Evolutionary conservation across 2,888 invertebrate species (phyloP).

Genomic region (Synergus japonicus): DNA sequence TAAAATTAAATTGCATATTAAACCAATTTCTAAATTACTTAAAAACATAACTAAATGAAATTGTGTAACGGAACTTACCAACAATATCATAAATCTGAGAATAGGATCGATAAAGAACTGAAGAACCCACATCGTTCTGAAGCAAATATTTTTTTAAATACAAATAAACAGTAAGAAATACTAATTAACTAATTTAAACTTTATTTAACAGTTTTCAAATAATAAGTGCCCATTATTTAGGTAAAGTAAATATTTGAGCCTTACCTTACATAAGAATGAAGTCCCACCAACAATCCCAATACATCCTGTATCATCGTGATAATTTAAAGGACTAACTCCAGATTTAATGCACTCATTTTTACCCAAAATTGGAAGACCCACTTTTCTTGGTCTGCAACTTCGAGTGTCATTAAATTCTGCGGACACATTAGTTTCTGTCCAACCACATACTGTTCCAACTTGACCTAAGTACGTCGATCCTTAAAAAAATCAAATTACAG

Average conservation of each 20-base stretch:
- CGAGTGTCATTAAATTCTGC: constrained; percentile 51
- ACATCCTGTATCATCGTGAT: constrained; percentile 80
- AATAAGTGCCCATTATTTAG: background rate
- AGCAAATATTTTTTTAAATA: constrained; percentile 54
- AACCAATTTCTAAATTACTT: background rate
- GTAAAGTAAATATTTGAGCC: constrained; percentile 42
- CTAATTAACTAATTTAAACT: background rate
- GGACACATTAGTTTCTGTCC: constrained; percentile 70
- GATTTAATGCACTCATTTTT: constrained; percentile 76
- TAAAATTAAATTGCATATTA: too few relatives aligned
- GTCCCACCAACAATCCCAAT: constrained; percentile 79
- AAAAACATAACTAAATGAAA: background rate
- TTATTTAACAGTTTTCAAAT: too few relatives aligned
- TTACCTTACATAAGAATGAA: constrained; percentile 79
- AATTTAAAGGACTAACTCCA: constrained; percentile 68
- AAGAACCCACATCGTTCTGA: constrained; percentile 80
- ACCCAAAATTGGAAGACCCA: constrained; percentile 79
- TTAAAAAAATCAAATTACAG: constrained; percentile 51
- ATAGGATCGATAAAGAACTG: constrained; percentile 79
- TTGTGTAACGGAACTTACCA: constrained; percentile 70
- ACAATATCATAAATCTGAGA: constrained; percentile 79
- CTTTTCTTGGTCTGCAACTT: constrained; percentile 79
- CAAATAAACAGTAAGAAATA: background rate
- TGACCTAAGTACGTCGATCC: constrained; percentile 78
- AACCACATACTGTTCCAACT: constrained; percentile 78